A percentile compares a stretch with the other conserved stretches of the same genome.
Evolutionary conservation across 2,888 invertebrate genomes (phyloP).

Genomic region (Tachina lurida): DNA sequence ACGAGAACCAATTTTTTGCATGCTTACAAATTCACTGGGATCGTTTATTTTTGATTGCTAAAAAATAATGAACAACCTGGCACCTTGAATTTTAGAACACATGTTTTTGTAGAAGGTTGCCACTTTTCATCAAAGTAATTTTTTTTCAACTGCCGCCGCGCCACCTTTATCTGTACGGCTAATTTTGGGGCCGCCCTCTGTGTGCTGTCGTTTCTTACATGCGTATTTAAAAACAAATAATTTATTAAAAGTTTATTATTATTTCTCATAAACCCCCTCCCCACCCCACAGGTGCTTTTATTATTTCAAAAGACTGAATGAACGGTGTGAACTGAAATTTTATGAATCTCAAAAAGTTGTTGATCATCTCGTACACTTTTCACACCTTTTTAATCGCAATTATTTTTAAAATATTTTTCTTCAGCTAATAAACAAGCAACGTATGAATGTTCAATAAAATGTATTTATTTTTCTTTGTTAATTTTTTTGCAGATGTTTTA

Average conservation of each 20-base stretch:
- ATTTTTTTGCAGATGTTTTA: slow-evolving; percentile 13
- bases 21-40: no score
- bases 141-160: no score
- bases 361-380: neutral
- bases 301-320: neutral
- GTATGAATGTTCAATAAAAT: neutral
- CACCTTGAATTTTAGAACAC: no score
- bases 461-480: neutral
- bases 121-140: no score
- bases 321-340: neutral
- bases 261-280: neutral
- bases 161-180: no score
- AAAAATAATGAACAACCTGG: no score
- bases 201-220: no score
- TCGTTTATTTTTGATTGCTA: no score
- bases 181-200: no score
- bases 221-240: neutral
- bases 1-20: no score
- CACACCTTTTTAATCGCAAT: slow-evolving; percentile 13
- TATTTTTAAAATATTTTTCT: slow-evolving; percentile 5
- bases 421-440: slow-evolving; percentile 7
- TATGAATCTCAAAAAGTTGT: neutral
- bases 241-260: neutral
- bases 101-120: no score
- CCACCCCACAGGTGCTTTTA: neutral